Evolutionary conservation across 53 echinoderm and acorn worm genomes (phyloP).

Genomic region (Antedon mediterranea): DNA sequence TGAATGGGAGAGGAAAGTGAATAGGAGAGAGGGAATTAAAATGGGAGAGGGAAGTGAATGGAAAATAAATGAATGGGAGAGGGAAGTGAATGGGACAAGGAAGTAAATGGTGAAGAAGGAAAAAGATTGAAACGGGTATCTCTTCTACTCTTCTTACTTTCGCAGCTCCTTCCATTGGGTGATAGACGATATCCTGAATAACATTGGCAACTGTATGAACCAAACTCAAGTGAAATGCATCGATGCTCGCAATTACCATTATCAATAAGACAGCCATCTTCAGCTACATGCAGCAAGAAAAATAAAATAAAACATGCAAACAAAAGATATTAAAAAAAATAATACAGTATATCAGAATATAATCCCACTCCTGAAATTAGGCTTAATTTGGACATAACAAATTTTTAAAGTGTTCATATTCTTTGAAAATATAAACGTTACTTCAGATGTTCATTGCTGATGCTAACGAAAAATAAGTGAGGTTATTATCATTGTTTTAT

Average conservation of each 20-base stretch:
- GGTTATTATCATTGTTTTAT: too few relatives aligned
- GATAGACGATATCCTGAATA: constrained; percentile 54
- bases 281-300: constrained; percentile 22
- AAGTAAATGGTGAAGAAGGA: not conserved
- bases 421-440: too few relatives aligned
- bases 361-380: too few relatives aligned
- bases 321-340: not conserved
- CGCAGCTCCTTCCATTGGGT: constrained; percentile 49
- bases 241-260: constrained; percentile 87
- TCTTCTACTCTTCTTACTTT: constrained; percentile 42
- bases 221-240: constrained; percentile 52
- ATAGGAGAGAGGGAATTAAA: too few relatives aligned
- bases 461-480: too few relatives aligned
- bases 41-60: too few relatives aligned
- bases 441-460: too few relatives aligned
- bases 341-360: not conserved
- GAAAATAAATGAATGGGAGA: not conserved
- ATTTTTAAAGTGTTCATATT: too few relatives aligned
- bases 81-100: not conserved
- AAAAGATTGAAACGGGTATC: not conserved
- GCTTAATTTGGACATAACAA: too few relatives aligned
- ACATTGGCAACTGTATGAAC: constrained; percentile 66
- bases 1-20: too few relatives aligned
- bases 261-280: constrained; percentile 59
- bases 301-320: constrained; percentile 1